Base-by-base conservation (phyloP, 2,888 invertebrate species). In the Oegoconia quadripuncta region DNA sequence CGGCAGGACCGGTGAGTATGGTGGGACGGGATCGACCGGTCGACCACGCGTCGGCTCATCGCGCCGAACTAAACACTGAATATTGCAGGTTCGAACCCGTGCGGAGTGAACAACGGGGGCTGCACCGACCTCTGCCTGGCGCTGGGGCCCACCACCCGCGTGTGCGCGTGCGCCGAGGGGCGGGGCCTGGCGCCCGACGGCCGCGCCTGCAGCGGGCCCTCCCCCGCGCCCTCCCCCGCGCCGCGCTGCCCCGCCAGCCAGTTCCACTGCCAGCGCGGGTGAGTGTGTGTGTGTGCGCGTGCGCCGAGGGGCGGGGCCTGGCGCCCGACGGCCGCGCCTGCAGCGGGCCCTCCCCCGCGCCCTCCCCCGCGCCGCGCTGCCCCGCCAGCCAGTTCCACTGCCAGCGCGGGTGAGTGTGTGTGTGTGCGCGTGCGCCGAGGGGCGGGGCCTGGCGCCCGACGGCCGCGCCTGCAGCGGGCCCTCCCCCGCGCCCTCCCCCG, bases 121-220 rank as follows among this genome's bases (percentile, higher is more conserved):
- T 96, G 95, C 70, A 87, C 91, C 0, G 92, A 94, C 55, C 81
- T 95, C 52, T 95, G 95, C 74, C 79, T 95, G 48, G 86, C 90
- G 8, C 88, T 89, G 18, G 91, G 91, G 88, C 1, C 74, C 88
- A 2, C 74, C 82, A 13, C 92, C 91, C 73, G 88, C 81, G 7
- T 92, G 93, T 72, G 86, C 89, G 92, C 91, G 6, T 91, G 53
- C 81, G 89, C 46, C 1, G 52, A 36, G 32, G 61, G 57, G 9
- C 57, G 48, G 33, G 44, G n/a, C 37, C 45, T 39, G 44, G 39
- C 27, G 34, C 42, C 52, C n/a, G 46, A 47, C 46, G 44, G 25
- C 39, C 29, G 25, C 46, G 34, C 17, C 40, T n/a, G n/a, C n/a
- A n/a, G n/a, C n/a, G n/a, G n/a, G n/a, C n/a, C n/a, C n/a, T n/a